phyloP scores from a whole-genome alignment of 2,797 vertebrate genomes.

The Heteromormyrus szaboi region DNA sequence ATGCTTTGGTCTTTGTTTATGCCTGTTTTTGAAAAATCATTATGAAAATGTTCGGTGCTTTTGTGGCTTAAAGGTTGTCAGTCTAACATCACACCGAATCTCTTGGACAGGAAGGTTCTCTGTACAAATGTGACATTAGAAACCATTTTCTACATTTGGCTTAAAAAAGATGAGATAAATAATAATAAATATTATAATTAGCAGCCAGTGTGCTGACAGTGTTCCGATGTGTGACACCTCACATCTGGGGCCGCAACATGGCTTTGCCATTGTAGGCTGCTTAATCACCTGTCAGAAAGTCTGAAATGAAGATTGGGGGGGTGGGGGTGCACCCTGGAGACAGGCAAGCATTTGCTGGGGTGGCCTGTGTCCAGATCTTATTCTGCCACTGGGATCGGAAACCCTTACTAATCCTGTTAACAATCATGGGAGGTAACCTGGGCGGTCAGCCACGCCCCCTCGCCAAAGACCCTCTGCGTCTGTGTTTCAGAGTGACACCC shows the following conservation, averaged over 20 bases:
- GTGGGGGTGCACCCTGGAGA: not conserved
- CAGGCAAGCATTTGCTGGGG: not conserved
- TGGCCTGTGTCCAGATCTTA: not conserved
- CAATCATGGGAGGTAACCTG: not conserved
- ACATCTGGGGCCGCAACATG: not conserved
- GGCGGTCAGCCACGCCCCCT: not conserved
- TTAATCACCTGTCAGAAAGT: not conserved
- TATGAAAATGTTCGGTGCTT: not conserved
- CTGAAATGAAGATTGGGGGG: not conserved
- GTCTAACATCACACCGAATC: not conserved
- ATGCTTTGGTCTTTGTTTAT: not conserved
- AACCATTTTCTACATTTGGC: not conserved
- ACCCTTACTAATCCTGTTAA: not conserved
- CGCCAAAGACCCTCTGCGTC: not conserved
- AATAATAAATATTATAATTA: not conserved
- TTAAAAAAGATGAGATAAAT: not conserved
- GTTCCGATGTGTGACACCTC: not conserved
- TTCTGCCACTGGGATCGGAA: not conserved
- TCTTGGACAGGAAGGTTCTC: not conserved
- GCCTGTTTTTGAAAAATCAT: not conserved
- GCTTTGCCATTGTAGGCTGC: not conserved
- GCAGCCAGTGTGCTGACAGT: not conserved
- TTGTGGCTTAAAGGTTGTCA: not conserved
- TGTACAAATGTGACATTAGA: not conserved
- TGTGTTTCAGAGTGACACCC: not conserved